Evolutionary conservation across 2,113 vertebrate genomes (phyloP).

Genomic region (Eclectus roratus): DNA sequence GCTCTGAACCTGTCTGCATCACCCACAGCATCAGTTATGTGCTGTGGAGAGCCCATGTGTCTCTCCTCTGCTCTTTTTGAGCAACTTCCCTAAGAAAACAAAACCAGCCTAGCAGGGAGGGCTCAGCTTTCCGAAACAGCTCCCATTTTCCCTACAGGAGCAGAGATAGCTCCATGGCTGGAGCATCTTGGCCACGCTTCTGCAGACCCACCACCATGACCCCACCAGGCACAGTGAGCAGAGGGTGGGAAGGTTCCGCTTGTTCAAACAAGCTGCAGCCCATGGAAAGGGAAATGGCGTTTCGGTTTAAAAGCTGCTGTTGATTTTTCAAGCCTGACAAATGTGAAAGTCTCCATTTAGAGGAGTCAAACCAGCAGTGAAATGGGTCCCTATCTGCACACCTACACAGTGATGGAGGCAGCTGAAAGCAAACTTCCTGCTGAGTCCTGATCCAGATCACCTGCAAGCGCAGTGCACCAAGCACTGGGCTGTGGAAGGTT

Average conservation of each 20-base stretch:
- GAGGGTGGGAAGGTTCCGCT: not conserved
- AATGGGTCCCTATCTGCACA: conserved; percentile 58
- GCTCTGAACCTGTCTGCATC: not conserved
- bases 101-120: not conserved
- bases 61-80: not conserved
- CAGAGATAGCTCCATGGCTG: not conserved
- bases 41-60: fast-evolving
- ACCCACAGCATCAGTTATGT: fast-evolving
- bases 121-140: not conserved
- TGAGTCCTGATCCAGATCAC: conserved; percentile 54
- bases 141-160: not conserved
- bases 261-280: not conserved
- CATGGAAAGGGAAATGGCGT: conserved; percentile 48
- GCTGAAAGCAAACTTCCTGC: conserved; percentile 72
- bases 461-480: not conserved
- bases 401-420: conserved; percentile 52
- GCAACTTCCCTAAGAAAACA: not conserved
- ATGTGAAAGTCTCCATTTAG: conserved; percentile 75
- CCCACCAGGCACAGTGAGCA: not conserved
- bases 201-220: not conserved
- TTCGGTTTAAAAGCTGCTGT: conserved; percentile 40
- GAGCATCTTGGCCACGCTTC: not conserved
- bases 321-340: conserved; percentile 67
- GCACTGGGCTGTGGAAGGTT: not conserved
- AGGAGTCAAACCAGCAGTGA: conserved; percentile 22